Evolutionary conservation across 1,140 invertebrate genomes (phyloP), one percentile per base, ranked within the genome.

Genomic region (Sminthurinus signatus): DNA sequence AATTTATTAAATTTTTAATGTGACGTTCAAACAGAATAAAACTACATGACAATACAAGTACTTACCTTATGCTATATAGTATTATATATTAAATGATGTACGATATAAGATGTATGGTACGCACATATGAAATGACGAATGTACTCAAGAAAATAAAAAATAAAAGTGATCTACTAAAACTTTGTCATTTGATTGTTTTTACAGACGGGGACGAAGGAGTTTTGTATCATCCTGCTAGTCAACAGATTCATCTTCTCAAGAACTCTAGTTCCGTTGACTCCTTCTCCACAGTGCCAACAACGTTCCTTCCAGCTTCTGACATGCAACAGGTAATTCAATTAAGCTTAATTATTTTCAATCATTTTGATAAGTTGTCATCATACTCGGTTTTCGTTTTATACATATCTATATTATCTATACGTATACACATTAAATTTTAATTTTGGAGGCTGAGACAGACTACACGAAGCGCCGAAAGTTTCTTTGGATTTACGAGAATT

Each of bases 281-380:
- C 14, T 69, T 69, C 60, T 48, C 60, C 12, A 54, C 63, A 15
- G 44, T n/a, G 5, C n/a, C 54, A 5, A 56, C 29, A 3, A 36
- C 54, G 23, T 56, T 31, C 14, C 23, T 12, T 23, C 36, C 15
- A 39, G 57, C 50, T 48, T 36, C 21, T 19, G 67, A 68, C 23
- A 69, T 69, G 67, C 67, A 65, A 28, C 67, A 69, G 67, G 59
- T 62, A 60, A n/a, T n/a, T n/a, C n/a, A n/a, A n/a, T n/a, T n/a
- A n/a, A n/a, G n/a, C n/a, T n/a, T n/a, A n/a, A 28, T n/a, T n/a
- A n/a, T n/a, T n/a, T n/a, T n/a, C n/a, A n/a, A n/a, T n/a, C n/a
- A n/a, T n/a, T n/a, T n/a, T n/a, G n/a, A n/a, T n/a, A n/a, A n/a
- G n/a, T n/a, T n/a, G n/a, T n/a, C n/a, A n/a, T n/a, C n/a, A n/a